Base-by-base conservation (phyloP, 2,888 invertebrate species). In the Aporophyla lueneburgensis region DNA sequence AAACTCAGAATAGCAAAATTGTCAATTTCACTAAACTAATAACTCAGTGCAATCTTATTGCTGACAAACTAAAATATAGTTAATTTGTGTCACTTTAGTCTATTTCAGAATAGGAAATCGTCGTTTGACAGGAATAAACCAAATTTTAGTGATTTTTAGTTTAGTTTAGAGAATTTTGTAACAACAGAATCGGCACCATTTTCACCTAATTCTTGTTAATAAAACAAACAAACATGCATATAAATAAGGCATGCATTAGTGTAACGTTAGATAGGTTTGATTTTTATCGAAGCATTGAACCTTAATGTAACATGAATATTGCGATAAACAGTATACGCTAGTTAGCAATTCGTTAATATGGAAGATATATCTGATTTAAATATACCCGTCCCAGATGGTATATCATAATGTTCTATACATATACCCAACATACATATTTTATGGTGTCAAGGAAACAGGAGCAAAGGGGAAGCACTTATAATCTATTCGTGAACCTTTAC, bases 191-290 rank as follows among this genome's bases (percentile, higher is more conserved):
- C n/a, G n/a, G n/a, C n/a, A n/a, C n/a, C n/a, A n/a, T 79, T 40
- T 40, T 33, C 49, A 70, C 53, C 53, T 9, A 70, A 43, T 21
- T 54, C 10, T 43, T n/a, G 33, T 59, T 51, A 43, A 71, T n/a
- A 59, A 54, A 33, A 70, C 24, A 73, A 56, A 65, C n/a, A 73
- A 16, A 51, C 53, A 76, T 74, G 56, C 53, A 49, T 27, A 24
- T 40, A 56, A 24, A 24, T 40, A 56, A 24, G 54, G 63, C 27
- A 27, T 21, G 33, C 33, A n/a, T 56, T 24, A 62, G 14, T 21
- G 27, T n/a, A 56, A 54, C 7, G 63, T 33, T 67, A 27, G 4
- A 46, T 62, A 80, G 33, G 63, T 33, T 43, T 16, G 21, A n/a
- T 53, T n/a, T 33, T 33, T 56, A 16, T 33, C n/a, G n/a, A 67